Evolutionary conservation across 2,113 vertebrate genomes (phyloP).

Genomic region (Phylloscopus trochilus): DNA sequence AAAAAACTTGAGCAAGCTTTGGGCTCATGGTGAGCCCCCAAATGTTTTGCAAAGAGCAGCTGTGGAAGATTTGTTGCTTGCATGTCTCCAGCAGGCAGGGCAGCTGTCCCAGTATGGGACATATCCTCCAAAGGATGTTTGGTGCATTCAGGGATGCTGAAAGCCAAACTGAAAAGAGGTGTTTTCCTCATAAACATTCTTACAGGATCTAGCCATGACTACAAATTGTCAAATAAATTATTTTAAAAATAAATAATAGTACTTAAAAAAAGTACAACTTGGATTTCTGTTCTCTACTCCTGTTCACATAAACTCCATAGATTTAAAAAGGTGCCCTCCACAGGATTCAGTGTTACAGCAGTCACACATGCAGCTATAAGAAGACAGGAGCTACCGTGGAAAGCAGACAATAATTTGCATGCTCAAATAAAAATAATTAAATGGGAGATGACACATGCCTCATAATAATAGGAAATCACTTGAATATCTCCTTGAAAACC

Average conservation of each 20-base stretch:
- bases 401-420: slow-evolving; percentile 3
- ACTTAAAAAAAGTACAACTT: not conserved
- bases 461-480: slow-evolving; percentile 49
- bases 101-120: not conserved
- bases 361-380: not conserved
- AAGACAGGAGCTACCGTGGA: not conserved
- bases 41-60: not conserved
- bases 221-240: not conserved
- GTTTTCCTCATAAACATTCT: not conserved
- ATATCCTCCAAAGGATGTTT: not conserved
- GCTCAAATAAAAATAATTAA: slow-evolving; percentile 61
- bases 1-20: not conserved
- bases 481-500: slow-evolving; percentile 55
- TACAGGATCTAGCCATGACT: not conserved
- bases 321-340: not conserved
- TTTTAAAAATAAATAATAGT: not conserved
- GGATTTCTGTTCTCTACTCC: not conserved
- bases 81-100: not conserved
- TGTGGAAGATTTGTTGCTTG: not conserved
- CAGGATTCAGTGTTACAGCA: not conserved
- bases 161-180: not conserved
- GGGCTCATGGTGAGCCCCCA: not conserved
- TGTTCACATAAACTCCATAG: not conserved
- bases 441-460: not conserved
- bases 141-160: not conserved